Evolutionary conservation across 2,797 vertebrate species (phyloP).

Genomic region (Mus minutoides): DNA sequence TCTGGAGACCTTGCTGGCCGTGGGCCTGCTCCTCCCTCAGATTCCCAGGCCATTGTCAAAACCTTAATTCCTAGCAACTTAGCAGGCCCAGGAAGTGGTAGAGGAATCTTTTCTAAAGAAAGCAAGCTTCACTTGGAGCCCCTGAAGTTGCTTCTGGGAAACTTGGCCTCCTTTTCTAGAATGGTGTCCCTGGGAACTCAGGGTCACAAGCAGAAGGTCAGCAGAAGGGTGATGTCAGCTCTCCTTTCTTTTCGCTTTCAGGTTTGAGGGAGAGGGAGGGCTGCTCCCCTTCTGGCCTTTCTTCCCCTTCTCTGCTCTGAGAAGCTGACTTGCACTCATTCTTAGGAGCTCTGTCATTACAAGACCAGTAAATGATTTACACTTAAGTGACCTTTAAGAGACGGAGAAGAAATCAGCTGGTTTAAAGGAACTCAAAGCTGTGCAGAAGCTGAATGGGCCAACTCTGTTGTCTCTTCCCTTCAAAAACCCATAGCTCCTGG

Average conservation of each 20-base stretch:
- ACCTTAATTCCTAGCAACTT: slow-evolving; percentile 63
- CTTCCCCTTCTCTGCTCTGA: slow-evolving; percentile 44
- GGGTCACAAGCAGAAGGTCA: neutral
- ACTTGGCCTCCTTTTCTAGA: neutral
- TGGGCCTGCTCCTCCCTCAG: neutral
- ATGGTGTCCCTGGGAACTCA: neutral
- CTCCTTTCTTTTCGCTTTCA: slow-evolving; percentile 16
- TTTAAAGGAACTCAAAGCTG: slow-evolving; percentile 38
- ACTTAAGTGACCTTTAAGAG: slow-evolving; percentile 76
- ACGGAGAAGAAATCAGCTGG: slow-evolving; percentile 55
- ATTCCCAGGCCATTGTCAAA: slow-evolving; percentile 56
- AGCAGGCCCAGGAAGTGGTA: slow-evolving; percentile 49
- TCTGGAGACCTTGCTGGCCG: slow-evolving; percentile 56
- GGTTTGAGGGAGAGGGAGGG: neutral
- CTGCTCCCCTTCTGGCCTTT: slow-evolving; percentile 25
- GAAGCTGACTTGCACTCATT: slow-evolving; percentile 65
- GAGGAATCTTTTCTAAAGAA: slow-evolving; percentile 58
- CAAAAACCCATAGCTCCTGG: neutral
- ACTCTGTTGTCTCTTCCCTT: neutral
- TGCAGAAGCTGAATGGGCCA: neutral
- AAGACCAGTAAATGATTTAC: slow-evolving; percentile 76
- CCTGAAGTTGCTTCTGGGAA: slow-evolving; percentile 64
- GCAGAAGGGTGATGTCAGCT: neutral
- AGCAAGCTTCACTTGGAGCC: slow-evolving; percentile 58
- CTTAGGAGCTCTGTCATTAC: slow-evolving; percentile 73